phyloP scores from a whole-genome alignment of 2,113 vertebrate species.

The Chelonoidis abingdonii region DNA sequence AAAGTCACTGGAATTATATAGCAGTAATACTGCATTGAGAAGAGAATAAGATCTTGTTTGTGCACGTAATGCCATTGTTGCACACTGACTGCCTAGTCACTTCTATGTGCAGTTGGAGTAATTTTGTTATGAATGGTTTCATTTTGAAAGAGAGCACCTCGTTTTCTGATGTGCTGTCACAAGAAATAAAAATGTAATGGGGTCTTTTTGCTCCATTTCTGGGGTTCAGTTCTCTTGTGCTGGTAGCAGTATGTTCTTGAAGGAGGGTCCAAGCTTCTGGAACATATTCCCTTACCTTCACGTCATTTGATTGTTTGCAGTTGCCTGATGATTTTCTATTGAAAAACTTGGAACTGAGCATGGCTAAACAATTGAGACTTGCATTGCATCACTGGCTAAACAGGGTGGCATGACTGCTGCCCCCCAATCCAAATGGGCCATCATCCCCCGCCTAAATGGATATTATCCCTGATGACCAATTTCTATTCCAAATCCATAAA shows the following conservation, averaged over 20 bases:
- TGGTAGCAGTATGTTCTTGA: neutral
- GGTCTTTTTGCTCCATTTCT: neutral
- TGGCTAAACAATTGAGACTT: too few relatives aligned
- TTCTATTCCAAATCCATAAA: neutral
- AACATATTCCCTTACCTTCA: neutral
- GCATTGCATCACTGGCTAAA: neutral
- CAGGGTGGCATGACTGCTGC: neutral
- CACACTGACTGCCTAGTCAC: neutral
- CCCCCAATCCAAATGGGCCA: neutral
- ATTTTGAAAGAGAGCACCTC: neutral
- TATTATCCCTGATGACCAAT: neutral
- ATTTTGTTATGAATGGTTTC: neutral
- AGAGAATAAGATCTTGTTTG: neutral
- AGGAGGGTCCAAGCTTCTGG: neutral
- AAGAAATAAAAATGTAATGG: neutral
- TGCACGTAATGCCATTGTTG: neutral
- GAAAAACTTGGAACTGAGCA: neutral
- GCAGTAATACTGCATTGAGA: neutral
- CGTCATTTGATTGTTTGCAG: neutral
- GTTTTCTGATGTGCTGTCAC: neutral
- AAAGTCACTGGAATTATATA: neutral
- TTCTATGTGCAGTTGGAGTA: neutral
- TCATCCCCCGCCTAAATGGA: neutral
- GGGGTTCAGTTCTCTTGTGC: neutral
- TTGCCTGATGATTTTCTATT: neutral